Base-by-base conservation (phyloP, 2,888 invertebrate species). In the Cabera pusaria region DNA sequence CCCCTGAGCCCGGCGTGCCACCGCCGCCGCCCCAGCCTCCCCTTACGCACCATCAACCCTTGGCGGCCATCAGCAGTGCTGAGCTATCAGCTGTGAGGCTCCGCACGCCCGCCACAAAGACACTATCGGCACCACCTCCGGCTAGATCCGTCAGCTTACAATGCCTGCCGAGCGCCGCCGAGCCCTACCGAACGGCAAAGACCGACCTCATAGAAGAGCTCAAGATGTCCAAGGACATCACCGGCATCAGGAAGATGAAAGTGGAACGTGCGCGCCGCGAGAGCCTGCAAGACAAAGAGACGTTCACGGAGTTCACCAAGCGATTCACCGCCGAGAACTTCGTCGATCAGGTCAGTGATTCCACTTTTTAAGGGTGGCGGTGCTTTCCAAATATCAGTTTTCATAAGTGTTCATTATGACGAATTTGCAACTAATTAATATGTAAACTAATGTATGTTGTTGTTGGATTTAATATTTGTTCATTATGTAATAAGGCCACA, bases 241-340 rank as follows among this genome's bases (percentile, higher is more conserved):
- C 96, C 1, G 97, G 97, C n/a, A 97, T 98, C 34, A 95, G 95
- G 79, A 97, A 97, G 78, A 82, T 97, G 90, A 97, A 97, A 77
- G 96, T 97, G 52, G 97, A 97, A 79, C 92, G 95, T 52, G 95
- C 95, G 10, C 94, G 96, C 69, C 92, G 95, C 50, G 96, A 97
- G 73, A 95, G 94, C 64, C 92, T 93, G 28, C 92, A 93, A 63
- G 96, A 96, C 56, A 95, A 96, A 75, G 94, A 95, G 72, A 92
- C 96, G 41, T 95, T 94, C 71, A 92, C 95, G 52, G 96, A 97
- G 80, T 94, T 97, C 65, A 93, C 93, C 0, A 95, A 94, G 71
- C 93, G 96, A 54, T 96, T 96, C 74, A 95, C 94, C 9, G 93
- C 94, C 2, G 95, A 93, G 41, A 96, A 95, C 66, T 97, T 97